Percentiles rank a stretch among this genome's conserved stretches.
Conservation (phyloP, 2,113 vertebrate genomes). For the Dolichotis patagonum region DNA sequence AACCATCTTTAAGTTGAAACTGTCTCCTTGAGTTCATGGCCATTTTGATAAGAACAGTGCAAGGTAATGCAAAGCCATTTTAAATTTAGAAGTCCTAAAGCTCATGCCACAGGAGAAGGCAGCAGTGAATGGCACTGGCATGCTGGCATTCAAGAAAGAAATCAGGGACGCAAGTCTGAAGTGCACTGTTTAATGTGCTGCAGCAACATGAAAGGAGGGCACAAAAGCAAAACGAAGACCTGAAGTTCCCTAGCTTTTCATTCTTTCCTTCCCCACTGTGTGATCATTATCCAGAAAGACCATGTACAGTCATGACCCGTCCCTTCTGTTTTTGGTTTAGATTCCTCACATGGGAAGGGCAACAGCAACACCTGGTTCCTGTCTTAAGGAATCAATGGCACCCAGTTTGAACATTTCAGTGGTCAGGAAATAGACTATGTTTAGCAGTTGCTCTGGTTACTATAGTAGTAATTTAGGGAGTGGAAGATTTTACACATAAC, state of each 20-base stretch:
- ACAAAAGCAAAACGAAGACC: background rate
- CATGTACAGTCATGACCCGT: background rate
- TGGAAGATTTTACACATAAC: background rate
- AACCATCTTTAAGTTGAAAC: slow-evolving; percentile 34
- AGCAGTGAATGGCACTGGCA: background rate
- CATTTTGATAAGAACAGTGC: slow-evolving; percentile 64
- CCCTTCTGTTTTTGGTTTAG: slow-evolving; percentile 32
- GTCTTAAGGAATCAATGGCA: background rate
- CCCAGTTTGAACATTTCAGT: background rate
- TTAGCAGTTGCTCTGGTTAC: background rate
- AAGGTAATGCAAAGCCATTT: slow-evolving; percentile 54
- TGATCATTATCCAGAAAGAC: background rate
- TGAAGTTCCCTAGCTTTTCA: background rate
- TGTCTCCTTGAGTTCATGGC: slow-evolving; percentile 49
- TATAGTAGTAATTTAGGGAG: background rate
- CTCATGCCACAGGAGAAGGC: slow-evolving; percentile 38
- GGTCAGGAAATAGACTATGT: background rate
- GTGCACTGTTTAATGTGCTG: background rate
- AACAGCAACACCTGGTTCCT: background rate
- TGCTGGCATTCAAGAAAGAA: background rate
- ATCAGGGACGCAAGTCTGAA: background rate
- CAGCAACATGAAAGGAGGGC: background rate
- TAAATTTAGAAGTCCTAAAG: slow-evolving; percentile 58
- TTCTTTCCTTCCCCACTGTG: background rate
- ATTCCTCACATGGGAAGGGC: background rate